Base-by-base conservation (phyloP, 2,888 invertebrate genomes). In the Osedax frankpressi region DNA sequence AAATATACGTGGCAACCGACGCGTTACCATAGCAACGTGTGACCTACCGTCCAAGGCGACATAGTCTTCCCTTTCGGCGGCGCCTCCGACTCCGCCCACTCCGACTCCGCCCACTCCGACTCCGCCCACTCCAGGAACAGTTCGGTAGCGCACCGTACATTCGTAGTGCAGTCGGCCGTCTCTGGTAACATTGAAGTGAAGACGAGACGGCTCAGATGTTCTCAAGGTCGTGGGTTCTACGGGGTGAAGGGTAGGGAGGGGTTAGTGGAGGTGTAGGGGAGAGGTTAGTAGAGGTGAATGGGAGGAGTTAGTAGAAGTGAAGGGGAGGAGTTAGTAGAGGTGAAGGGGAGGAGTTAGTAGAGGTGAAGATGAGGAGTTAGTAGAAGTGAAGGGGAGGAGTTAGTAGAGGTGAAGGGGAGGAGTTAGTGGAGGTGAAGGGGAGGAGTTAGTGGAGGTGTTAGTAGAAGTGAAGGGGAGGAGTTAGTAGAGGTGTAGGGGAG, bases 121-220 rank as follows among this genome's bases (percentile, higher is more conserved):
- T n/a, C 77, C 76, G 6, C 83, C 83, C 14, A 79, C 78, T 14
- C 80, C 81, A 76, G 82, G 81, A 27, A 80, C 73, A 1, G 82
- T 83, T 2, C 78, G 76, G 69, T 81, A 82, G 28, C 77, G 77
- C 24, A 83, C 78, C 14, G 74, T 77, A 14, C 77, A 79, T 11
- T 62, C 59, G 6, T 74, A 44, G 30, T 77, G 74, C 3, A 78
- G 74, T 3, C 76, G 76, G 3, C 82, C 83, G n/a, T 79, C 78
- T 14, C 83, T 75, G 1, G 75, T 74, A 2, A 83, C 77, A 2
- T 77, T 79, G 3, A 83, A 74, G 0, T 62, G 74, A 2, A 78
- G 75, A 24, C 75, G 74, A n/a, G 79, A 77, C 14, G 81, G 80
- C 68, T 82, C 82, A 0, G 75, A 74, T 1, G 78, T 75, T 3